A percentile compares a stretch with the other conserved stretches of the same genome.
These are phyloP conservation scores for Drosophila leontia DNA, from an alignment of 1,140 invertebrate genomes.

Conservation along the genomic window DNA sequence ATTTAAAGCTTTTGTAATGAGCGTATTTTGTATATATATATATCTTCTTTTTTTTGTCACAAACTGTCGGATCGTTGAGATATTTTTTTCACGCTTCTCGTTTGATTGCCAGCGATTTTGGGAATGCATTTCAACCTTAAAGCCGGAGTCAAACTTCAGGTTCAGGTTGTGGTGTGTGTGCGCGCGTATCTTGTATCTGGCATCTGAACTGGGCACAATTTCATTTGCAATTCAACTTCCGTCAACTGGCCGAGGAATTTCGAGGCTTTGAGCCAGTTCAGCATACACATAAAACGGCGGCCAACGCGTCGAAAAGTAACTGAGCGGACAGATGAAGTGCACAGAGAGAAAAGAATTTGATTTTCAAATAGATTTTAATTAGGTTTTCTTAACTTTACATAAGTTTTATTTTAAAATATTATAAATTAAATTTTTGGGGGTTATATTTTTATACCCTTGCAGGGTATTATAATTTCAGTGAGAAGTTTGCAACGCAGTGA, in stretches of 20 bases:
- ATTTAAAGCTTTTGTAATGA: slow-evolving; percentile 78
- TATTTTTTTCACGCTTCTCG: slow-evolving; percentile 39
- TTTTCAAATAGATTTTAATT: not conserved
- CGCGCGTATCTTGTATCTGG: slow-evolving; percentile 42
- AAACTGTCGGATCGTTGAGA: slow-evolving; percentile 1
- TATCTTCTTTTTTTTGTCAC: slow-evolving; percentile 3
- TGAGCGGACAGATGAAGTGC: slow-evolving; percentile 24
- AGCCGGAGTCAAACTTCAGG: slow-evolving; percentile 27
- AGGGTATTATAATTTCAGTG: too few relatives aligned
- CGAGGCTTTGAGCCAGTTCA: slow-evolving; percentile 60
- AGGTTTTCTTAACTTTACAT: not conserved
- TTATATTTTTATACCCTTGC: too few relatives aligned
- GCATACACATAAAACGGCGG: slow-evolving; percentile 24
- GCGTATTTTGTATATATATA: slow-evolving; percentile 21
- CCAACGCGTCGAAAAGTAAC: slow-evolving; percentile 20
- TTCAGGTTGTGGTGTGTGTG: slow-evolving; percentile 16
- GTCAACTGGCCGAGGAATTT: slow-evolving; percentile 74
- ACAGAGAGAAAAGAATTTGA: slow-evolving; percentile 5
- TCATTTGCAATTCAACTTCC: slow-evolving; percentile 81
- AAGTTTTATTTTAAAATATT: too few relatives aligned
- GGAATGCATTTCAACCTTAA: slow-evolving; percentile 62
- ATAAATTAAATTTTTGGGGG: too few relatives aligned
- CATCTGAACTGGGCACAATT: slow-evolving; percentile 64
- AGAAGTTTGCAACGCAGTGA: too few relatives aligned
- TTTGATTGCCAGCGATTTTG: slow-evolving; percentile 51